Evolutionary conservation across 2,113 vertebrate genomes (phyloP).

Genomic region (Chloebia gouldiae): DNA sequence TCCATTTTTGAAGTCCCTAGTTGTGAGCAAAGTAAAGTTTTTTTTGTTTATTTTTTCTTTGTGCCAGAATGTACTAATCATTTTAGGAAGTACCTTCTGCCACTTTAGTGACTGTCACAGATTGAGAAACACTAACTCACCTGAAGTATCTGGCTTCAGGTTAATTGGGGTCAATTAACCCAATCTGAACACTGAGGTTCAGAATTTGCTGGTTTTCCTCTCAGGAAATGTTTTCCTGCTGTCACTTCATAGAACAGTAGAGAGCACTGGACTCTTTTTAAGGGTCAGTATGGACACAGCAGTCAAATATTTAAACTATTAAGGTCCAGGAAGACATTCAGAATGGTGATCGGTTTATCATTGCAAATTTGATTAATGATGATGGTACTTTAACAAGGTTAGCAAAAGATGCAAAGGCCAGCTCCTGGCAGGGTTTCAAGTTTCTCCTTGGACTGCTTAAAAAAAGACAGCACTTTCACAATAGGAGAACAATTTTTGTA

Average conservation of each 20-base stretch:
- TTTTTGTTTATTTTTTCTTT: background rate
- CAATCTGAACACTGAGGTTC: background rate
- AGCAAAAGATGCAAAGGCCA: background rate
- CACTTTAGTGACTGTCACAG: background rate
- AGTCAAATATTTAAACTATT: background rate
- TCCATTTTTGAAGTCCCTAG: background rate
- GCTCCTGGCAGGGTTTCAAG: background rate
- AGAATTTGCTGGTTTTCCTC: background rate
- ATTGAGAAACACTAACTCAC: background rate
- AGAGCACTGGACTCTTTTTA: background rate
- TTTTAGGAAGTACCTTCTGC: background rate
- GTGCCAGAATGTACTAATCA: background rate
- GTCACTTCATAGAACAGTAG: background rate
- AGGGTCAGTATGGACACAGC: background rate
- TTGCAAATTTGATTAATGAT: background rate
- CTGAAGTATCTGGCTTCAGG: background rate
- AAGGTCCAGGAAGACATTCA: background rate
- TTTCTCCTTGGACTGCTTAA: background rate
- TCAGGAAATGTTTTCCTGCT: background rate
- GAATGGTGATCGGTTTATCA: background rate
- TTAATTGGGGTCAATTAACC: background rate
- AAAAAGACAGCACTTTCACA: background rate
- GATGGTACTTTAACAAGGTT: background rate
- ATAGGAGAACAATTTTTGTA: background rate
- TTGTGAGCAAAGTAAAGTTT: too few relatives aligned